Percentiles rank a stretch among this genome's conserved stretches.
These are phyloP conservation scores for Sapayoa aenigma DNA, from an alignment of 2,113 vertebrate species.

Conservation along the genomic window DNA sequence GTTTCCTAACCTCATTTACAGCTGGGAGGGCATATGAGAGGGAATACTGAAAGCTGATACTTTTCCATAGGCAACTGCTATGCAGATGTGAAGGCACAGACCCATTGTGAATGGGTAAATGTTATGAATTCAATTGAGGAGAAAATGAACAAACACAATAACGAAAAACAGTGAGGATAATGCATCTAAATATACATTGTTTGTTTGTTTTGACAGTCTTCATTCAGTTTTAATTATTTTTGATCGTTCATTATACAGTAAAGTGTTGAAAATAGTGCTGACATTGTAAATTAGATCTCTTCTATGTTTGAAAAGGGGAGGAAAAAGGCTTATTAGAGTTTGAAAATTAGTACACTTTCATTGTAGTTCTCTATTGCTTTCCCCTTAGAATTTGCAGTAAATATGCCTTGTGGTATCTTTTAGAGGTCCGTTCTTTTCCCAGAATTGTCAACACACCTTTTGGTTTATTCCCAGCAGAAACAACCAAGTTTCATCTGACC, in stretches of 20 bases:
- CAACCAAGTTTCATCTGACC: background rate
- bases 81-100: constrained; percentile 2
- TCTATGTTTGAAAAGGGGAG: background rate
- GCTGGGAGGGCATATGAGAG: constrained; percentile 1
- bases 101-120: background rate
- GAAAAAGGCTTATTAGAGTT: background rate
- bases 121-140: constrained; percentile 10
- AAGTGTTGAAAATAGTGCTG: background rate
- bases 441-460: background rate
- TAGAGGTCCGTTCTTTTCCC: background rate
- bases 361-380: background rate
- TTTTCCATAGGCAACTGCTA: background rate
- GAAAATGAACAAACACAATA: constrained; percentile 13
- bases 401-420: background rate
- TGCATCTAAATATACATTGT: background rate
- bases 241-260: background rate
- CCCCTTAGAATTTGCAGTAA: background rate
- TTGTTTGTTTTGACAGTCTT: background rate
- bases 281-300: background rate
- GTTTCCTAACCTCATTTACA: constrained; percentile 43
- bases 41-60: constrained; percentile 12
- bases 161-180: background rate
- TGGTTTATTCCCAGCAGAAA: background rate
- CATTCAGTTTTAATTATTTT: background rate
- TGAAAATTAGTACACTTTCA: background rate